phyloP scores from a whole-genome alignment of 2,797 vertebrate species.

The Scolopax bukidnonensis region DNA sequence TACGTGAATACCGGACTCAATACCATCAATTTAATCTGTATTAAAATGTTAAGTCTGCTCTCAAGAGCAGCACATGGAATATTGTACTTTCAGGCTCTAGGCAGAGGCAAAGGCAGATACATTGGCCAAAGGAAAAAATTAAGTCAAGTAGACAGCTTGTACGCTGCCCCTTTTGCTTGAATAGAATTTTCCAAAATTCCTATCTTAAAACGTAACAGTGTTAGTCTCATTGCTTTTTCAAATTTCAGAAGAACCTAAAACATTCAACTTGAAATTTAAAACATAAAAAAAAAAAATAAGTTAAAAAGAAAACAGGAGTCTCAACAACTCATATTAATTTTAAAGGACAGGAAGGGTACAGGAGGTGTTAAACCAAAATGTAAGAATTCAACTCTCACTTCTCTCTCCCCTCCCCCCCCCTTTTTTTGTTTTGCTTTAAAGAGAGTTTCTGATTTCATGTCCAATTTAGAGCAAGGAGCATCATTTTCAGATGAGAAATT shows the following conservation, averaged over 20 bases:
- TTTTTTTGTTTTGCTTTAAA: not conserved
- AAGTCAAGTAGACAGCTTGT: not conserved
- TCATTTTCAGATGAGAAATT: not conserved
- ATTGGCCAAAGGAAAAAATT: not conserved
- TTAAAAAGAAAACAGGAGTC: not conserved
- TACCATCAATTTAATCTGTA: not conserved
- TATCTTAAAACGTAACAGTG: not conserved
- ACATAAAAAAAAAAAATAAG: not conserved
- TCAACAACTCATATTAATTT: not conserved
- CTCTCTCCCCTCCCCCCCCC: accelerated
- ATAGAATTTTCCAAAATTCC: accelerated
- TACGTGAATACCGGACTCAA: not conserved
- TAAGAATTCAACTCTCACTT: not conserved
- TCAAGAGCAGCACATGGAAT: not conserved
- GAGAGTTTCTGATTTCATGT: not conserved
- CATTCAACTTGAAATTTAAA: not conserved
- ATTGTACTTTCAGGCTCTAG: not conserved
- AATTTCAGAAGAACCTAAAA: not conserved
- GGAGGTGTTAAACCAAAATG: not conserved
- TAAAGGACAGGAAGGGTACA: not conserved
- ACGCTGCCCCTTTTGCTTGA: not conserved
- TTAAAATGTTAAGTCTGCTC: not conserved
- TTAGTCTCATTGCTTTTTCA: not conserved
- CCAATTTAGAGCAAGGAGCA: not conserved
- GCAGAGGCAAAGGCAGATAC: not conserved